These are phyloP conservation scores for Chelonia mydas DNA, from an alignment of 2,797 vertebrate genomes.

Conservation along the genomic window DNA sequence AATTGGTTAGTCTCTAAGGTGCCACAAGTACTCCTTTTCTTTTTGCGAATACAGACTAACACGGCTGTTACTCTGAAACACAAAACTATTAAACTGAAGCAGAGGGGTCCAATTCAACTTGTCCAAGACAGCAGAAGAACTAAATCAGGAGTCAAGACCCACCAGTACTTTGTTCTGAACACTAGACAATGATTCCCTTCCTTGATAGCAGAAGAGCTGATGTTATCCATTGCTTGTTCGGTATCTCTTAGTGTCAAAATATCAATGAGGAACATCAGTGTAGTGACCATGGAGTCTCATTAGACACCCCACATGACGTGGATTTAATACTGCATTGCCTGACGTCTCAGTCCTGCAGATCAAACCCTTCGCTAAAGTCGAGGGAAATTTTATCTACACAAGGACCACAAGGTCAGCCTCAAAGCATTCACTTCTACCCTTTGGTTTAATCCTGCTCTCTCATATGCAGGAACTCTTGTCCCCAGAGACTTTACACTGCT, in stretches of 20 bases:
- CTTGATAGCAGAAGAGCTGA: background rate
- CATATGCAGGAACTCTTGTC: background rate
- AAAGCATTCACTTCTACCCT: background rate
- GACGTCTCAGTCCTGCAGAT: background rate
- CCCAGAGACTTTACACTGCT: background rate
- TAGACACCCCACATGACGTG: background rate
- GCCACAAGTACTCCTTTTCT: too few relatives aligned
- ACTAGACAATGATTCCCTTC: background rate
- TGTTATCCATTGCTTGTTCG: background rate
- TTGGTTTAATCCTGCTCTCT: background rate
- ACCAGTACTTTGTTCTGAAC: background rate
- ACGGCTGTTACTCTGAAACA: too few relatives aligned
- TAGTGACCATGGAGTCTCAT: background rate
- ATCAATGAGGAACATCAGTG: background rate
- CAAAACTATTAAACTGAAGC: background rate
- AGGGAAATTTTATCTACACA: accelerated
- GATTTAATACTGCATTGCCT: background rate
- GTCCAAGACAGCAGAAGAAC: background rate
- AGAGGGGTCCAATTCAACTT: background rate
- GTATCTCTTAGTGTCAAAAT: background rate
- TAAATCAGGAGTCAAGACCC: background rate
- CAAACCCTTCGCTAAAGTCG: background rate
- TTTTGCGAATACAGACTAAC: too few relatives aligned
- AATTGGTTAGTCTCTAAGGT: too few relatives aligned
- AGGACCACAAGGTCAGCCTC: background rate